Evolutionary conservation across 2,888 invertebrate genomes (phyloP).

Genomic region (Helobdella robusta): DNA sequence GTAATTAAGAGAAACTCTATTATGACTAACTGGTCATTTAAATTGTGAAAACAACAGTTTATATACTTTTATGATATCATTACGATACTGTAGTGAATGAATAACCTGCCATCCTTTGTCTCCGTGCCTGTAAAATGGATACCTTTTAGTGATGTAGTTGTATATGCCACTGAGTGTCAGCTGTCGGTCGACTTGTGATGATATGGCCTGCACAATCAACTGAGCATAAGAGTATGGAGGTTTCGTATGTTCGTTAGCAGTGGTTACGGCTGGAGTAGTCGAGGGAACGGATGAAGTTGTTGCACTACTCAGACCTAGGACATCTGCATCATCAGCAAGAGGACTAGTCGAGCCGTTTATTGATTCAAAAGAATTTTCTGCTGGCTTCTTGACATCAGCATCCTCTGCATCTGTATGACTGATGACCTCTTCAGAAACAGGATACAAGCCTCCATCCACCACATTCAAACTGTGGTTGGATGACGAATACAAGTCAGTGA

Average conservation of each 20-base stretch:
- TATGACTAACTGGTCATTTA: too few species aligned
- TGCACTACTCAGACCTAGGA: too few species aligned
- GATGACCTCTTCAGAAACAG: constrained; percentile 6
- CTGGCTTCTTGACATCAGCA: background rate
- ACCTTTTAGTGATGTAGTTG: constrained; percentile 94
- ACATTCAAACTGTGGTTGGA: constrained; percentile 1
- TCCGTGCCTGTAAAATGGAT: constrained; percentile 92
- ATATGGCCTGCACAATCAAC: constrained; percentile 92
- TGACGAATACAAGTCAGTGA: background rate
- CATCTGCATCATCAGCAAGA: background rate
- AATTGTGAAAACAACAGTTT: too few species aligned
- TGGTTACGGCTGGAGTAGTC: background rate
- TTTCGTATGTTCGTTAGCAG: constrained; percentile 39
- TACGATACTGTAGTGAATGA: too few species aligned
- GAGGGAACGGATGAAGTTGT: background rate
- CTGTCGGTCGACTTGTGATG: constrained; percentile 75
- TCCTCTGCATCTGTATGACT: background rate
- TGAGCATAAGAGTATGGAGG: constrained; percentile 97
- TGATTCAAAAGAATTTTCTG: background rate
- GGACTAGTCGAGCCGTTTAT: background rate
- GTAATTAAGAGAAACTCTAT: too few species aligned
- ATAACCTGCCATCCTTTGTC: constrained; percentile 91
- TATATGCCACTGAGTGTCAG: constrained; percentile 93
- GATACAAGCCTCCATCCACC: background rate
- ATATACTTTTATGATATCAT: too few species aligned